Conservation (phyloP, 2,797 vertebrate genomes). For the Potorous gilbertii region DNA sequence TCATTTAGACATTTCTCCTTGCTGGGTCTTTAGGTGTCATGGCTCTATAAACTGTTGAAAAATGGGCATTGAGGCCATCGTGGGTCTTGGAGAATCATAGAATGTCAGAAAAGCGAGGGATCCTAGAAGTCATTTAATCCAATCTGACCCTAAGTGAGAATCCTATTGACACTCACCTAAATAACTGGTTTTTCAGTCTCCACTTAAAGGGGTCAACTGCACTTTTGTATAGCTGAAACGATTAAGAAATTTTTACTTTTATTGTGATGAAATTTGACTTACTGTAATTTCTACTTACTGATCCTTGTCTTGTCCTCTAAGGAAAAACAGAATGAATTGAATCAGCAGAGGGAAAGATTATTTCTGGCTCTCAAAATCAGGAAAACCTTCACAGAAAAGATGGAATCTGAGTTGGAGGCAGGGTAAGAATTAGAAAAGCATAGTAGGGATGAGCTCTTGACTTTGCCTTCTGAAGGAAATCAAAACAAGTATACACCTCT, state of each 20-base stretch:
- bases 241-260: conserved; percentile 23
- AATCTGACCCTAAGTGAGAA: background rate
- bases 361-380: background rate
- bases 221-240: conserved; percentile 3
- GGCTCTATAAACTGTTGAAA: conserved; percentile 21
- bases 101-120: background rate
- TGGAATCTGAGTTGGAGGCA: background rate
- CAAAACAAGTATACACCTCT: background rate
- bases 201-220: background rate
- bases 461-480: background rate
- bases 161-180: background rate
- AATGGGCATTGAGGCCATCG: conserved; percentile 44
- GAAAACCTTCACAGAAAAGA: background rate
- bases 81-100: background rate
- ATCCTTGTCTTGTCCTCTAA: conserved; percentile 3
- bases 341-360: background rate
- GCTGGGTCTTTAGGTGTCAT: conserved; percentile 35
- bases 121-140: background rate
- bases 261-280: background rate
- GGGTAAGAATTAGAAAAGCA: background rate
- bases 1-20: conserved; percentile 65
- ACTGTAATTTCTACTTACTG: conserved; percentile 4
- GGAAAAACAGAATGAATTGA: background rate
- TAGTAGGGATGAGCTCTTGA: background rate
- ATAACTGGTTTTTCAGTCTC: background rate